Evolutionary conservation across 2,888 invertebrate species (phyloP).

Genomic region (Lepidochitona cinerea): DNA sequence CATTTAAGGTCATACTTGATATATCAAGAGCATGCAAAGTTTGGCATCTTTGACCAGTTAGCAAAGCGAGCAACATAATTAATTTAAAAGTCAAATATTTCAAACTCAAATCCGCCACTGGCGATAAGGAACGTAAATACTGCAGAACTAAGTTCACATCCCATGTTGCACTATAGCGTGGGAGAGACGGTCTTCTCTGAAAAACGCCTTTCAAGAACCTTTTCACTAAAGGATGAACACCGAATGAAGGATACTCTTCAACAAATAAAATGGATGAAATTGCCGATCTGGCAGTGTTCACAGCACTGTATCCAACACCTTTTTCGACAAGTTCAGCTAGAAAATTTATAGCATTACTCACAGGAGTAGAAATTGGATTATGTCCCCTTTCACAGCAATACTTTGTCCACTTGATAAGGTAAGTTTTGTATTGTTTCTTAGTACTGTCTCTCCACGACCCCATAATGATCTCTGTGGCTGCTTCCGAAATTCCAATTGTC

Average conservation of each 20-base stretch:
- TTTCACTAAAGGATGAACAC: too few species aligned
- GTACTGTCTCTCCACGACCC: too few species aligned
- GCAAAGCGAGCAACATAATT: not conserved
- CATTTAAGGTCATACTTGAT: not conserved
- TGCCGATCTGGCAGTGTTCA: constrained; percentile 6
- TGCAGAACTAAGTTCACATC: not conserved
- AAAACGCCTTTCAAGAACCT: constrained; percentile 10
- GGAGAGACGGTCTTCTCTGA: not conserved
- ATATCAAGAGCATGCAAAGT: not conserved
- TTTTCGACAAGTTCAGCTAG: not conserved
- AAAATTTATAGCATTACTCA: not conserved
- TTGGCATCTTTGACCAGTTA: not conserved
- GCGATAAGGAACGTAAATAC: not conserved
- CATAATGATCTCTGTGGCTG: not conserved
- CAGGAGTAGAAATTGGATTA: not conserved
- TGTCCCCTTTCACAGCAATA: not conserved
- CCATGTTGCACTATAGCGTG: constrained; percentile 4
- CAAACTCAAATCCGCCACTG: not conserved
- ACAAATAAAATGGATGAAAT: not conserved
- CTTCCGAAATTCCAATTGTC: constrained; percentile 1
- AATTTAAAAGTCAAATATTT: not conserved
- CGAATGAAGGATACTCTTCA: not conserved
- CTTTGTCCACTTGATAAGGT: constrained; percentile 3
- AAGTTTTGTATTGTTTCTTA: too few species aligned
- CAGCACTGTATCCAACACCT: not conserved